A percentile compares a stretch with the other conserved stretches of the same genome.
Conservation (phyloP, 2,797 vertebrate species). For the Ciconia nigra region DNA sequence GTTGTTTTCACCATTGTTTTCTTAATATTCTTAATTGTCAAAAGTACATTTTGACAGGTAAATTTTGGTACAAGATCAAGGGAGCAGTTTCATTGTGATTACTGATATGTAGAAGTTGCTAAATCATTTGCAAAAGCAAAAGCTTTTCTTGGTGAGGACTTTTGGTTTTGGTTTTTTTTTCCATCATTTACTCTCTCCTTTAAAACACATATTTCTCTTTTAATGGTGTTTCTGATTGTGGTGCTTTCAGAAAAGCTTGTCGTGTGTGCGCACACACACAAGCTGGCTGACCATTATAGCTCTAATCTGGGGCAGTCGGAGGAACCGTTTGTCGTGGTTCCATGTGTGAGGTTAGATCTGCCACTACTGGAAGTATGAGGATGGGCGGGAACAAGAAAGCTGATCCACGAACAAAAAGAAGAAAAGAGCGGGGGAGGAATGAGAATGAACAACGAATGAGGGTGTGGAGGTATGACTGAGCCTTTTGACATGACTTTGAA, state of each 20-base stretch:
- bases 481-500: constrained; percentile 4
- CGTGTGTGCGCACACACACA: background rate
- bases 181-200: background rate
- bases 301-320: background rate
- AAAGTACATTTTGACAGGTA: background rate
- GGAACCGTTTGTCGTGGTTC: background rate
- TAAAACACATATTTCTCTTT: background rate
- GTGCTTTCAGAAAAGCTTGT: background rate
- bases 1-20: background rate
- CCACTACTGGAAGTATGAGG: background rate
- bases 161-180: background rate
- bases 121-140: background rate
- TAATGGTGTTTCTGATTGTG: background rate
- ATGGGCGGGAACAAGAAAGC: constrained; percentile 35
- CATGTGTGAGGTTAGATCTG: background rate
- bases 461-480: constrained; percentile 43
- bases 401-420: background rate
- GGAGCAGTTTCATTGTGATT: background rate
- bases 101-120: background rate
- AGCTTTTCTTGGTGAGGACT: background rate
- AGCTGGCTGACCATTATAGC: background rate
- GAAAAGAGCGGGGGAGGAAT: background rate
- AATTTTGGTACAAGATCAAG: background rate
- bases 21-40: background rate
- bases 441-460: background rate